phyloP scores from a whole-genome alignment of 2,888 invertebrate species.

The Synanthedon andrenaeformis region DNA sequence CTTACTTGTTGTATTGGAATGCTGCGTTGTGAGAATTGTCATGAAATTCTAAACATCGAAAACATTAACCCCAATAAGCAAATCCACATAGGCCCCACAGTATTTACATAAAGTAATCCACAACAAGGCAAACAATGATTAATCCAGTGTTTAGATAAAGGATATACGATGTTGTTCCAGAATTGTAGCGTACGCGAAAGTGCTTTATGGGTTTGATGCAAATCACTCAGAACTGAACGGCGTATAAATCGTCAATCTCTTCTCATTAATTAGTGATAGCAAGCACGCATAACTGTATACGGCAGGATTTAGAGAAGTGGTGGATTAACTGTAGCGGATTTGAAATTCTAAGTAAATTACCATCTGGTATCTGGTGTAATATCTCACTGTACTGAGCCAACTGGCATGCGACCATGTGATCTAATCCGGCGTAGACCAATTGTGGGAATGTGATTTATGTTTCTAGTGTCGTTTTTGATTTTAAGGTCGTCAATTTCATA shows the following conservation, averaged over 20 bases:
- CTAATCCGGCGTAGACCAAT: neutral
- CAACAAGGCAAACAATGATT: neutral
- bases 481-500: too few species aligned
- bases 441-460: too few species aligned
- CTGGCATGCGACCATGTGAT: neutral
- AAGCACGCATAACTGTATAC: neutral
- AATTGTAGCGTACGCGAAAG: slow-evolving; percentile 2
- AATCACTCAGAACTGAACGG: slow-evolving; percentile 9
- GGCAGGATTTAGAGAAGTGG: neutral
- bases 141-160: neutral
- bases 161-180: neutral
- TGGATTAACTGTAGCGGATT: neutral
- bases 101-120: slow-evolving; percentile 1
- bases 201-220: slow-evolving; percentile 5
- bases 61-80: too few species aligned
- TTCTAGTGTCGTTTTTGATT: too few species aligned
- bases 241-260: slow-evolving; percentile 8
- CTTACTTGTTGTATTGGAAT: too few species aligned
- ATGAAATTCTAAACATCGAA: too few species aligned
- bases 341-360: neutral
- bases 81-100: too few species aligned
- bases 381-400: neutral
- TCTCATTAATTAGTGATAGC: slow-evolving; percentile 6
- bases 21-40: too few species aligned
- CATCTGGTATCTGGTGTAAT: neutral